These are phyloP conservation scores for Caloenas nicobarica DNA, from an alignment of 2,113 vertebrate genomes.

Conservation along the genomic window DNA sequence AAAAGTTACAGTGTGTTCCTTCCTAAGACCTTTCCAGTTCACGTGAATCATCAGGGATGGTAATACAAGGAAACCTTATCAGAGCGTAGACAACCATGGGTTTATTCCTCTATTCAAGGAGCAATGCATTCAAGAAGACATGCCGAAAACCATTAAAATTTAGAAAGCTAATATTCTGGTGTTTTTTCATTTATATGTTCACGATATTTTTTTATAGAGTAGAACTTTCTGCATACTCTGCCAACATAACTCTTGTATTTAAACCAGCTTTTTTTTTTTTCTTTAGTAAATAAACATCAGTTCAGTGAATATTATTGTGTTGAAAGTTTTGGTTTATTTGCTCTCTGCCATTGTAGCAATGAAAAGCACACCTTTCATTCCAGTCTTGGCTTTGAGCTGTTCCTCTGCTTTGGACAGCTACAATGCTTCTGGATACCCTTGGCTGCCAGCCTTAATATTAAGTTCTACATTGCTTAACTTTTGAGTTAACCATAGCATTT, in stretches of 20 bases:
- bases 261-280: background rate
- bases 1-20: background rate
- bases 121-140: background rate
- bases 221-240: background rate
- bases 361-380: background rate
- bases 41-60: background rate
- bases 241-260: background rate
- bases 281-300: accelerated
- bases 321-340: background rate
- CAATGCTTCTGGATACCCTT: background rate
- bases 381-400: background rate
- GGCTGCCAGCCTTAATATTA: background rate
- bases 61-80: background rate
- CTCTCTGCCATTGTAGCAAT: background rate
- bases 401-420: background rate
- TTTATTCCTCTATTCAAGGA: background rate
- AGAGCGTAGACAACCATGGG: background rate
- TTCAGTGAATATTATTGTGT: background rate
- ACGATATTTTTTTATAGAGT: background rate
- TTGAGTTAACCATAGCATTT: background rate
- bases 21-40: background rate
- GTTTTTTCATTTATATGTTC: background rate
- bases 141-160: background rate
- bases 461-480: background rate
- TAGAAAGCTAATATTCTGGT: background rate